Conservation (phyloP, 2,113 vertebrate species). For the Barnardius zonarius region DNA sequence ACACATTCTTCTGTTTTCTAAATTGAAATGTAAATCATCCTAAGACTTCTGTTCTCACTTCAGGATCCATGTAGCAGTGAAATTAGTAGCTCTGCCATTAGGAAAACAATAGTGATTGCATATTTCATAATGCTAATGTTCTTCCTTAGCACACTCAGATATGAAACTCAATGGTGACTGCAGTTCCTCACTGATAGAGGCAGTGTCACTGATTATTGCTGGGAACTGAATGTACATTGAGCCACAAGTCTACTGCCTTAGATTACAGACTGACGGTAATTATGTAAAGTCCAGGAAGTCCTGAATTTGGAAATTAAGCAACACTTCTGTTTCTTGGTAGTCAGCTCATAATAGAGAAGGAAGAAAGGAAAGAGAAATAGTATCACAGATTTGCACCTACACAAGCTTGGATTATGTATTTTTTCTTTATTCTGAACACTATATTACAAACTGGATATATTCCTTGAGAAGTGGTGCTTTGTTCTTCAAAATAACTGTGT, state of each 20-base stretch:
- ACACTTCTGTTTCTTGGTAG: background rate
- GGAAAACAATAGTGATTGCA: background rate
- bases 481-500: background rate
- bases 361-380: background rate
- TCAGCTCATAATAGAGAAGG: background rate
- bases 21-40: background rate
- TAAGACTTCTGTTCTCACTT: background rate
- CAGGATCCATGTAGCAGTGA: background rate
- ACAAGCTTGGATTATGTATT: background rate
- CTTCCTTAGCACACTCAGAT: background rate
- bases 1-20: background rate
- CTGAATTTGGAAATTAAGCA: background rate
- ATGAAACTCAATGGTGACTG: background rate
- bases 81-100: background rate
- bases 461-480: background rate
- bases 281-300: background rate
- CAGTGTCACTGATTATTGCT: background rate
- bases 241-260: background rate
- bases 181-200: background rate
- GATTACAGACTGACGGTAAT: background rate
- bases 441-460: background rate
- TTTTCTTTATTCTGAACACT: background rate
- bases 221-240: background rate
- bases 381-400: background rate
- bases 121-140: background rate